A percentile compares a stretch with the other conserved stretches of the same genome.
These are phyloP conservation scores for Aviceda subcristata DNA, from an alignment of 2,113 vertebrate genomes.

Conservation along the genomic window DNA sequence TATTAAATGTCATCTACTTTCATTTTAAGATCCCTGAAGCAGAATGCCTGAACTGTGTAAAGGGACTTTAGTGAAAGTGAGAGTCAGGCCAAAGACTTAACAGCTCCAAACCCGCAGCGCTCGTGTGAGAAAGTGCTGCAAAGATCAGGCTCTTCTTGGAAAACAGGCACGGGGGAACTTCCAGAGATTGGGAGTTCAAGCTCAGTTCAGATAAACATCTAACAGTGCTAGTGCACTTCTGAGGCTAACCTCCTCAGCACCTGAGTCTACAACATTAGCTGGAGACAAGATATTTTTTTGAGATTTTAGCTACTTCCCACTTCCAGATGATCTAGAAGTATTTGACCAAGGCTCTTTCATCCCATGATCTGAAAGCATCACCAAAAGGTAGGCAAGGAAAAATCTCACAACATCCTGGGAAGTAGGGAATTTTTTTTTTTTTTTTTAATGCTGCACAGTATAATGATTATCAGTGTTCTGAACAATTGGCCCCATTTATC, in stretches of 20 bases:
- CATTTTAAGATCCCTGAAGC: background rate
- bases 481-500: background rate
- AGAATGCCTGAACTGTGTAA: background rate
- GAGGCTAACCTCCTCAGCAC: background rate
- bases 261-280: background rate
- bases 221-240: background rate
- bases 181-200: background rate
- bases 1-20: slow-evolving; percentile 2
- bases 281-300: background rate
- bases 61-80: background rate
- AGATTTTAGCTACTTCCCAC: background rate
- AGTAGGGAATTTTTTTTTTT: background rate
- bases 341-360: background rate
- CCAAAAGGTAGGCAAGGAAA: background rate
- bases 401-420: background rate
- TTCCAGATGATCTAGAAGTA: background rate
- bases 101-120: background rate
- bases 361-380: background rate
- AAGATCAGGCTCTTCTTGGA: background rate
- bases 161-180: background rate
- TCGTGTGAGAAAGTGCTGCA: background rate
- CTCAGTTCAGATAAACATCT: background rate
- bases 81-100: background rate
- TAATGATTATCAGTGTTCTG: background rate
- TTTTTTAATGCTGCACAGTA: background rate